Conservation (phyloP, 2,888 invertebrate species). For the Anthoptus insignis region DNA sequence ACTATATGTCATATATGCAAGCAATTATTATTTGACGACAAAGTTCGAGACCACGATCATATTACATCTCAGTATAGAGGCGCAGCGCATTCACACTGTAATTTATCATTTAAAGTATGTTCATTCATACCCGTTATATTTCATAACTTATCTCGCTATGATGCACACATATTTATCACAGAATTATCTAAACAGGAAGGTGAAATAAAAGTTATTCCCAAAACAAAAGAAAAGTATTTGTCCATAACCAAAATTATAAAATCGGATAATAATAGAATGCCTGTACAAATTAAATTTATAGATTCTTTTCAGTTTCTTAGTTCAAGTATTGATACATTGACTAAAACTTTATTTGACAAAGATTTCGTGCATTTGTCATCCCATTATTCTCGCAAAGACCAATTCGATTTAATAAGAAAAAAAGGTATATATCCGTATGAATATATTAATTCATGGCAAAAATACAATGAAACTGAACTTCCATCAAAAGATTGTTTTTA, state of each 20-base stretch:
- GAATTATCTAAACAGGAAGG: background rate
- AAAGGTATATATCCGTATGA: constrained; percentile 44
- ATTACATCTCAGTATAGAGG: too few relatives aligned
- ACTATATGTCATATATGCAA: too few relatives aligned
- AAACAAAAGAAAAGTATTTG: background rate
- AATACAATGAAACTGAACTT: constrained; percentile 10
- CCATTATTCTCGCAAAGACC: background rate
- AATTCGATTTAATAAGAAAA: background rate
- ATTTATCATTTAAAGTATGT: background rate
- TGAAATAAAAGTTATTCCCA: background rate
- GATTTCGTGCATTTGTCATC: background rate
- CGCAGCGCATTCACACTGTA: too few relatives aligned
- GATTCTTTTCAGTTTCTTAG: background rate
- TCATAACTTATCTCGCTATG: background rate
- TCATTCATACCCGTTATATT: background rate
- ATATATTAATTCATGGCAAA: constrained; percentile 40
- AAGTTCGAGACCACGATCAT: too few relatives aligned
- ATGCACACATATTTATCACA: background rate
- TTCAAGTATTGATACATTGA: background rate
- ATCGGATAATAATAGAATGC: background rate
- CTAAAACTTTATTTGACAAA: background rate
- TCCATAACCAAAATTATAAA: background rate
- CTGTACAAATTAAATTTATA: background rate
- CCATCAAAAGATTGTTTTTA: background rate
- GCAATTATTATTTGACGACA: too few relatives aligned